Evolutionary conservation across 2,797 vertebrate species (phyloP), one percentile per base, ranked within the genome.

Genomic region (Lagodon rhomboides): DNA sequence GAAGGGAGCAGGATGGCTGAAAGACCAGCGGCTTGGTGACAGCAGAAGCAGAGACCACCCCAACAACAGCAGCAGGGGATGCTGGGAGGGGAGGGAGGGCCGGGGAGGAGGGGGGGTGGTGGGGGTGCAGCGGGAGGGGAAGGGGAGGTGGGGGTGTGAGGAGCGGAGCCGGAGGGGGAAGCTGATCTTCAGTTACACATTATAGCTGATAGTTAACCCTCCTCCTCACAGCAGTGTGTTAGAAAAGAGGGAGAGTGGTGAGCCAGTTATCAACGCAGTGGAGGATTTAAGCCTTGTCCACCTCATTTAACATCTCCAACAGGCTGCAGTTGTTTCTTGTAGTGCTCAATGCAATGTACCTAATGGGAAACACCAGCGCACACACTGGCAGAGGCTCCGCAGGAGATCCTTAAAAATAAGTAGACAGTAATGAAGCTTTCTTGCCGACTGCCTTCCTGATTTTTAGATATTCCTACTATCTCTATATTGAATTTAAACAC

Each of bases 31-130:
- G 91, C 89, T 87, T 78, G 86, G 87, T 93, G 93, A 93, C 93
- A 93, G 93, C 85, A 88, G 89, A 93, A 92, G 93, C 93, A 87
- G 90, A 93, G 96, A 97, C 96, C 96, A 97, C 96, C 96, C 94
- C 90, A 94, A 94, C 94, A 95, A 96, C 93, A 94, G 15, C 92
- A 95, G 90, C 87, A 85, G 94, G 94, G 93, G 93, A 94, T 93
- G 92, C 89, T 91, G 85, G 61, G 86, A 79, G 85, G 79, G 82
- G 67, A n/a, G 70, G 78, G 74, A 22, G 49, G 65, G 53, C 4
- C 7, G 62, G 25, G 27, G 18, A 18, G 16, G 46, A 12, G 12
- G 44, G 2, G 11, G 3, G 12, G 27, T 38, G 46, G 5, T 63
- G 75, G 34, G 44, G 38, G 30, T 49, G 30, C 1, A 9, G 74